These are phyloP conservation scores for Reticulitermes speratus DNA, from an alignment of 1,140 invertebrate genomes.

Conservation along the genomic window DNA sequence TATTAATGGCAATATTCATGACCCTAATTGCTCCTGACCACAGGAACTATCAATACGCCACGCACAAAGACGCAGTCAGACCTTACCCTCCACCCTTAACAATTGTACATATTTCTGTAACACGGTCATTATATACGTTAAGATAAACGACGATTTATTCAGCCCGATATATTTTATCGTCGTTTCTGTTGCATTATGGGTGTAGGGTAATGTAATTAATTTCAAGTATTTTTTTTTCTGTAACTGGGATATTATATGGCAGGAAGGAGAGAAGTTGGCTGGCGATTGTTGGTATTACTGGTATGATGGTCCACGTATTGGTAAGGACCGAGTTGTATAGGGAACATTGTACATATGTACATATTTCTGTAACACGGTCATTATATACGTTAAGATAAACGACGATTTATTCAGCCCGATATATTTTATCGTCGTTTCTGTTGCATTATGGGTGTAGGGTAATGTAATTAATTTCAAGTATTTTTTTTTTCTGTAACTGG, in stretches of 20 bases:
- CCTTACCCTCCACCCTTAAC: not conserved
- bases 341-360: not conserved
- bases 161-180: not conserved
- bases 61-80: not conserved
- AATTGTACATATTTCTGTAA: not conserved
- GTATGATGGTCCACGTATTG: not conserved
- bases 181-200: not conserved
- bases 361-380: not conserved
- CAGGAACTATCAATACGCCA: not conserved
- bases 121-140: not conserved
- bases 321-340: not conserved
- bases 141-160: not conserved
- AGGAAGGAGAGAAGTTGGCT: not conserved
- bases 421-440: slow-evolving; percentile 17
- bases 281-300: not conserved
- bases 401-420: not conserved
- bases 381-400: not conserved
- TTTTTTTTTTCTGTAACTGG: not conserved
- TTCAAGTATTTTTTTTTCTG: not conserved
- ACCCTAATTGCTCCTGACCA: not conserved
- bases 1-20: not conserved
- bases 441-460: not conserved
- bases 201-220: not conserved
- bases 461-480: not conserved
- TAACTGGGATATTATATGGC: not conserved